phyloP scores from a whole-genome alignment of 2,113 vertebrate species.

The Saimiri boliviensis region DNA sequence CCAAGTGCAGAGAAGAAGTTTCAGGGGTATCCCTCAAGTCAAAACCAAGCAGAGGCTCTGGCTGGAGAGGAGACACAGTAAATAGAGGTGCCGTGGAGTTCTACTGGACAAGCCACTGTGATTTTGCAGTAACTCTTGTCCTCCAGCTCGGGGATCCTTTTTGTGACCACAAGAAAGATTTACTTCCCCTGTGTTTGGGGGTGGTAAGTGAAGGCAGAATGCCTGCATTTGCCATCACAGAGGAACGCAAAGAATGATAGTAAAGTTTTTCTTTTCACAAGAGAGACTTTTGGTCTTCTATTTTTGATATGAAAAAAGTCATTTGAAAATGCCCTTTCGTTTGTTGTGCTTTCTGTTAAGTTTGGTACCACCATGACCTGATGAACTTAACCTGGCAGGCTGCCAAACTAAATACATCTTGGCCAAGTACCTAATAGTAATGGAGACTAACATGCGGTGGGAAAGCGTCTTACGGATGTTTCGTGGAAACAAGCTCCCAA shows the following conservation, averaged over 20 bases:
- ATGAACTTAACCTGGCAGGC: conserved; percentile 78
- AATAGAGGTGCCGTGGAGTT: not conserved
- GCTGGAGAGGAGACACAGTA: not conserved
- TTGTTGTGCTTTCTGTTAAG: conserved; percentile 82
- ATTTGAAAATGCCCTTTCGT: conserved; percentile 74
- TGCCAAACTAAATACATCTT: conserved; percentile 81
- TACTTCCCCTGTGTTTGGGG: not conserved
- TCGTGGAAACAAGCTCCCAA: conserved; percentile 77
- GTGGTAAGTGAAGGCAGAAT: not conserved
- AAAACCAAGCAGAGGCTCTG: not conserved
- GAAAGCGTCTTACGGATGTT: conserved; percentile 80
- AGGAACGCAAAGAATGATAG: not conserved
- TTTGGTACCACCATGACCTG: conserved; percentile 79
- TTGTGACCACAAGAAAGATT: not conserved
- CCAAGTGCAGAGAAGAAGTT: not conserved
- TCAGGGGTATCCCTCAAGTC: not conserved
- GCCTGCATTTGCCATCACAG: not conserved
- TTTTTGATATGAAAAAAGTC: conserved; percentile 81
- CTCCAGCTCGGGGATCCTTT: not conserved
- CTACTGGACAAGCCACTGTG: not conserved
- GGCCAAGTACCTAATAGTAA: conserved; percentile 83
- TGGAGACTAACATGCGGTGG: conserved; percentile 82
- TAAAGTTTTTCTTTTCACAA: not conserved
- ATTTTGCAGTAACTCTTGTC: not conserved
- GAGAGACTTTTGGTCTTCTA: not conserved